A percentile compares a stretch with the other conserved stretches of the same genome.
Conservation (phyloP, 2,113 vertebrate genomes). For the Mungos mungo region DNA sequence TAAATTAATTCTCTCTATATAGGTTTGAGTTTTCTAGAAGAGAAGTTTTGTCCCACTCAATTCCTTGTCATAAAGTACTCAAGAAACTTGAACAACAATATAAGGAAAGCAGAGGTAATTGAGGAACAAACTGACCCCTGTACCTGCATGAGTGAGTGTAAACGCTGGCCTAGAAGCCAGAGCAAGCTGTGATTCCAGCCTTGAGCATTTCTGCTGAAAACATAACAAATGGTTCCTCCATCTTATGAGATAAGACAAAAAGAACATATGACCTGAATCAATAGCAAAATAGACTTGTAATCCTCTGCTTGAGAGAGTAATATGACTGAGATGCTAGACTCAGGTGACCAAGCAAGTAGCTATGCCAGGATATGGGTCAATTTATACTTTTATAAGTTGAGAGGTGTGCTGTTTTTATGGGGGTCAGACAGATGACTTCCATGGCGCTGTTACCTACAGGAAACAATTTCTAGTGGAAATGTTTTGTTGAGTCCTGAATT, state of each 20-base stretch:
- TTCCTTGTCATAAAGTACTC: not conserved
- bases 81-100: not conserved
- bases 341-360: not conserved
- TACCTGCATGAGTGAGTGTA: not conserved
- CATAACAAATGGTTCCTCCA: not conserved
- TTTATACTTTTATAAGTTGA: conserved; percentile 14
- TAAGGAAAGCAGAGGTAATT: not conserved
- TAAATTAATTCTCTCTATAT: not conserved
- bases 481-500: conserved; percentile 14
- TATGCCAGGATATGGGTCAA: not conserved
- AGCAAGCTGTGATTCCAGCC: not conserved
- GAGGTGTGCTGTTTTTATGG: not conserved
- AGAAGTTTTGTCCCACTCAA: not conserved
- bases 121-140: not conserved
- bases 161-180: not conserved
- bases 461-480: conserved; percentile 30
- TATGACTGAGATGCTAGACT: not conserved
- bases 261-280: not conserved
- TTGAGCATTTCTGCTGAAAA: not conserved
- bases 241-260: not conserved
- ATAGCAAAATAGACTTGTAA: not conserved
- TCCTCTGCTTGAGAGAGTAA: not conserved
- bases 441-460: not conserved
- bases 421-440: not conserved
- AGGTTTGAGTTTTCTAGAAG: not conserved